Conservation (phyloP, 2,888 invertebrate species). For the Erebia aethiops region DNA sequence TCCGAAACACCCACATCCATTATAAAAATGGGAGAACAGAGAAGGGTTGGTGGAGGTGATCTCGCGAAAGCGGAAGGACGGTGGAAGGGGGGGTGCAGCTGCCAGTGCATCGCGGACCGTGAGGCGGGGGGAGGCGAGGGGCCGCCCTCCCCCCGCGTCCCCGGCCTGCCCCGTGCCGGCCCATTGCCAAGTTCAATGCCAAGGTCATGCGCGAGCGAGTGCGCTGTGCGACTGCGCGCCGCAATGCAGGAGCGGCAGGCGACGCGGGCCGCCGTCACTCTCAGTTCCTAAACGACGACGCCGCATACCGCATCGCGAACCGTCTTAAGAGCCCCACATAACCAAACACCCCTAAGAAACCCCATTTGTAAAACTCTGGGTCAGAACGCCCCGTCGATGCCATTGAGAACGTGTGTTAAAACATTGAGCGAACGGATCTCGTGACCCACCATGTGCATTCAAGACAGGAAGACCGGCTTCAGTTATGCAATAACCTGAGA, state of each 20-base stretch:
- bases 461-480: constrained; percentile 52
- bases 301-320: constrained; percentile 64
- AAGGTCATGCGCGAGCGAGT: constrained; percentile 87
- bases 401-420: constrained; percentile 41
- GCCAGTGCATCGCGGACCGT: constrained; percentile 67
- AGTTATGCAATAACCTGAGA: constrained; percentile 68
- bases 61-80: constrained; percentile 51
- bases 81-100: constrained; percentile 78
- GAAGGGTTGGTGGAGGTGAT: constrained; percentile 42
- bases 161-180: constrained; percentile 70
- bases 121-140: constrained; percentile 49
- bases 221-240: constrained; percentile 86
- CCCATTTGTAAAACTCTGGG: constrained; percentile 2
- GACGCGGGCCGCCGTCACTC: constrained; percentile 60
- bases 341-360: constrained; percentile 10
- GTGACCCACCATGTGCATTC: constrained; percentile 56
- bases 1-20: constrained; percentile 23
- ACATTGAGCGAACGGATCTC: constrained; percentile 50
- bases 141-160: constrained; percentile 52
- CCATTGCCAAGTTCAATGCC: constrained; percentile 91
- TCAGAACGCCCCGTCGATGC: constrained; percentile 1
- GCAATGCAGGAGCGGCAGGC: constrained; percentile 85
- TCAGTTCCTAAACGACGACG: constrained; percentile 75
- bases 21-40: constrained; percentile 38
- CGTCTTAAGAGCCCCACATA: constrained; percentile 24